Evolutionary conservation across 2,888 invertebrate genomes (phyloP).

Genomic region (Orchestes rusci): DNA sequence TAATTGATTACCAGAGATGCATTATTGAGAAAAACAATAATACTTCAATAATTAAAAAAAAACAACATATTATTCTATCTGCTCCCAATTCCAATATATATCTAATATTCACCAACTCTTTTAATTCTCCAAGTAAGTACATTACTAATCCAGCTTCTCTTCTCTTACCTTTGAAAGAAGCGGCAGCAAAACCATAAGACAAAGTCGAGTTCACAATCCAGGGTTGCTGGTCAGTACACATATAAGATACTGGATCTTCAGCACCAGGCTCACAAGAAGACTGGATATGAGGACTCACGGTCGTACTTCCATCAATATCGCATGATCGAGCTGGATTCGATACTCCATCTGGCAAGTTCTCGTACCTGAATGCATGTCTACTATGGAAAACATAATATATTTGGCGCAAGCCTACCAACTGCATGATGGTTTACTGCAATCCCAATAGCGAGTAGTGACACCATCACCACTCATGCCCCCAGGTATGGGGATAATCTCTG

Average conservation of each 20-base stretch:
- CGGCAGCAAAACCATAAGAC: constrained; percentile 27
- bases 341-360: constrained; percentile 8
- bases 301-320: constrained; percentile 15
- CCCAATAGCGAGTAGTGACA: constrained; percentile 15
- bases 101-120: too few species aligned
- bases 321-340: constrained; percentile 10
- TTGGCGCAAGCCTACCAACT: constrained; percentile 3
- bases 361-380: constrained; percentile 4
- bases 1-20: too few species aligned
- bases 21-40: too few species aligned
- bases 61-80: too few species aligned
- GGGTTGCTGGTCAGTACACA: constrained; percentile 24
- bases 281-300: constrained; percentile 8
- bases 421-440: constrained; percentile 17
- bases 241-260: constrained; percentile 18
- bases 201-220: constrained; percentile 21
- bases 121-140: too few species aligned
- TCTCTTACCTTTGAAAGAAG: constrained; percentile 19
- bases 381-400: neutral
- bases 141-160: too few species aligned
- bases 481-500: constrained; percentile 8
- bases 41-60: too few species aligned
- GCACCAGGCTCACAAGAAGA: constrained; percentile 13
- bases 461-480: constrained; percentile 10
- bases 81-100: too few species aligned